Conservation (phyloP, 2,888 invertebrate species). For the Eupsilia transversa region DNA sequence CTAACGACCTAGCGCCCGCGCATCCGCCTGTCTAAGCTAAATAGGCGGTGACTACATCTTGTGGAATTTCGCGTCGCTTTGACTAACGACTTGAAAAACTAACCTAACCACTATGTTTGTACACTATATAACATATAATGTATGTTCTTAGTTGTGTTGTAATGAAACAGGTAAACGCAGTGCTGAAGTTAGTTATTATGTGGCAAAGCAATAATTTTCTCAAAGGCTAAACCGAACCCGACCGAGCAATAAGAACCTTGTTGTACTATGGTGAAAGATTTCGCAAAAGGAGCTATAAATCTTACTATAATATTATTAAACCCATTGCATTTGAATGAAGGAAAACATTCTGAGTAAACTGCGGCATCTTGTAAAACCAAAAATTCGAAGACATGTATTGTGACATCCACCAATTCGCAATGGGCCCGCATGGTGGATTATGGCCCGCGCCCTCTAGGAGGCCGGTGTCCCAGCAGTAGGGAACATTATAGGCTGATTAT, state of each 20-base stretch:
- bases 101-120: constrained; percentile 41
- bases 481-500: not conserved
- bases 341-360: not conserved
- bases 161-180: constrained; percentile 16
- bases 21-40: constrained; percentile 69
- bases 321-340: not conserved
- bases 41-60: constrained; percentile 59
- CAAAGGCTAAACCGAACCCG: not conserved
- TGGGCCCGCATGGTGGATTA: not conserved
- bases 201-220: constrained; percentile 5
- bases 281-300: not conserved
- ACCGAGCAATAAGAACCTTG: not conserved
- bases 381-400: not conserved
- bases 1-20: constrained; percentile 70
- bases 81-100: constrained; percentile 58
- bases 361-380: not conserved
- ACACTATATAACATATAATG: constrained; percentile 19
- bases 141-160: constrained; percentile 14
- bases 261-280: not conserved
- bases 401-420: not conserved
- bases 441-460: not conserved
- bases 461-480: not conserved
- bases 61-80: constrained; percentile 60
- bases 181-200: constrained; percentile 12
- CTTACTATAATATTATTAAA: not conserved